These are phyloP conservation scores for Sturnira hondurensis DNA, from an alignment of 2,113 vertebrate species.

Conservation along the genomic window DNA sequence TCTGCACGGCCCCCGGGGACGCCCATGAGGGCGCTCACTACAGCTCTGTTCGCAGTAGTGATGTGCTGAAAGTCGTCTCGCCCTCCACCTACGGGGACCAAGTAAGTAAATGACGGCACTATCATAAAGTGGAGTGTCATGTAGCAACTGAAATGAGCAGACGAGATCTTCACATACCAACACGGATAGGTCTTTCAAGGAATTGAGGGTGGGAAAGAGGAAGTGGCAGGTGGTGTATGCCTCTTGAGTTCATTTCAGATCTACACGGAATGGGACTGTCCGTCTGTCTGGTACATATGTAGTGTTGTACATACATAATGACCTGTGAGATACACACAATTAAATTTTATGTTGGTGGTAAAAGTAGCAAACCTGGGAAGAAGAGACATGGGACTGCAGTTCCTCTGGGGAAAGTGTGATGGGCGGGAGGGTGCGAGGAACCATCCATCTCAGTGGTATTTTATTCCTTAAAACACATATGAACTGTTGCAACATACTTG, in stretches of 20 bases:
- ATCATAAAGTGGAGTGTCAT: not conserved
- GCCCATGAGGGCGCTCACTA: fast-evolving
- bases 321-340: not conserved
- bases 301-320: not conserved
- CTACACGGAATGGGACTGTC: not conserved
- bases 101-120: not conserved
- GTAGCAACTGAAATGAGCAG: not conserved
- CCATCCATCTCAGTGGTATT: not conserved
- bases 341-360: not conserved
- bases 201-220: not conserved
- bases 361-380: not conserved
- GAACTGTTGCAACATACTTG: not conserved
- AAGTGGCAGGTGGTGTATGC: not conserved
- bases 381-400: not conserved
- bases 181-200: not conserved
- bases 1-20: fast-evolving
- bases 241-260: not conserved
- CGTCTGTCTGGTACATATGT: no score
- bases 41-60: not conserved
- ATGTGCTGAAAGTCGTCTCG: not conserved
- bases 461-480: not conserved
- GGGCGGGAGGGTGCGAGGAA: not conserved
- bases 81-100: not conserved
- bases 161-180: not conserved
- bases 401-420: not conserved